These are phyloP conservation scores for Pipistrellus nathusii DNA, from an alignment of 2,797 vertebrate genomes.

Conservation along the genomic window DNA sequence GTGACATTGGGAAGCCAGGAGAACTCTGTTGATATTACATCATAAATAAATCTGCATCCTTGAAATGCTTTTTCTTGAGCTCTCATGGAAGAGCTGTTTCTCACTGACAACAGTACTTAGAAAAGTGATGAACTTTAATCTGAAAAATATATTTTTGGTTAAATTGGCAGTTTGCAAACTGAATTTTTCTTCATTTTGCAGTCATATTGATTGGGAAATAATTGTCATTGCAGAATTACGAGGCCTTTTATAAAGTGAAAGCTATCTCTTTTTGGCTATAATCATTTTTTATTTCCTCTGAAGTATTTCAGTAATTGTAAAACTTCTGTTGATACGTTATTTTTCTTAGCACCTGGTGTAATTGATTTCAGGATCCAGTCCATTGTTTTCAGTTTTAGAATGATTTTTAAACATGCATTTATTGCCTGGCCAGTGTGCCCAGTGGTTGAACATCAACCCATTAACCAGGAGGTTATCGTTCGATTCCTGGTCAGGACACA, in stretches of 20 bases:
- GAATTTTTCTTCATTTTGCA: conserved; percentile 17
- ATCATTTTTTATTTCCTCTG: not conserved
- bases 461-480: too few relatives aligned
- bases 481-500: too few relatives aligned
- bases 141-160: not conserved
- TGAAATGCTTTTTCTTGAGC: not conserved
- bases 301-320: conserved; percentile 44
- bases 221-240: not conserved
- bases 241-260: conserved; percentile 44
- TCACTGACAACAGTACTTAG: not conserved
- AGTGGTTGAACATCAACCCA: too few relatives aligned
- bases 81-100: not conserved
- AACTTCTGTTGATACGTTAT: not conserved
- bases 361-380: conserved; percentile 31
- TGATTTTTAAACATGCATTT: conserved; percentile 10
- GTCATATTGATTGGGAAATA: conserved; percentile 3
- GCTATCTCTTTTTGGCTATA: conserved; percentile 10
- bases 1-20: not conserved
- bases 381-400: conserved; percentile 37
- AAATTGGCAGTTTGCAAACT: not conserved
- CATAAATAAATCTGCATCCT: not conserved
- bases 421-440: not conserved
- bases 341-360: not conserved
- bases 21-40: not conserved
- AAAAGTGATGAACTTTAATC: conserved; percentile 17